Evolutionary conservation across 2,797 vertebrate genomes (phyloP).

Genomic region (Coccyzus lansbergi): DNA sequence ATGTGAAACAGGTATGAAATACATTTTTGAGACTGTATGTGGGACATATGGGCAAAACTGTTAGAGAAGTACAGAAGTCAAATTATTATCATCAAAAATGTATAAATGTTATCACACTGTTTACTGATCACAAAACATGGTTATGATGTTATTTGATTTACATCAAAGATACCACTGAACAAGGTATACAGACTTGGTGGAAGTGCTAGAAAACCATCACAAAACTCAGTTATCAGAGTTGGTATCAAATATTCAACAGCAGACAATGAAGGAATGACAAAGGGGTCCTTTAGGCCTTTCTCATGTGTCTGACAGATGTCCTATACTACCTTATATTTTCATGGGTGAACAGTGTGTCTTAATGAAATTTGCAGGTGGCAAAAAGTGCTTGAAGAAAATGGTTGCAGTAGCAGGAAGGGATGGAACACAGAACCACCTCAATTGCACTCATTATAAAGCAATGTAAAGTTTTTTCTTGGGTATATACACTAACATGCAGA

Average conservation of each 20-base stretch:
- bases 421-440: not conserved
- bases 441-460: fast-evolving
- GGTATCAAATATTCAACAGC: not conserved
- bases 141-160: not conserved
- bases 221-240: not conserved
- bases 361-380: not conserved
- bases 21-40: not conserved
- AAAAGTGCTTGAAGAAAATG: not conserved
- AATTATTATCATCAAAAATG: not conserved
- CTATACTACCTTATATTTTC: not conserved
- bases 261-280: not conserved
- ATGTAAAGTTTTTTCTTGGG: not conserved
- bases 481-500: not conserved
- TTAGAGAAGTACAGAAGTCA: not conserved
- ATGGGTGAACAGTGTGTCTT: not conserved
- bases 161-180: not conserved
- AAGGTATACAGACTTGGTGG: not conserved
- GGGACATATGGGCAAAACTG: not conserved
- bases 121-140: fast-evolving
- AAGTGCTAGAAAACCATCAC: not conserved
- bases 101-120: not conserved
- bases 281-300: not conserved
- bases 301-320: not conserved
- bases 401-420: fast-evolving
- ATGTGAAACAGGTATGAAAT: not conserved